A percentile compares a stretch with the other conserved stretches of the same genome.
phyloP scores from a whole-genome alignment of 1,140 invertebrate genomes.

The Samia ricini region DNA sequence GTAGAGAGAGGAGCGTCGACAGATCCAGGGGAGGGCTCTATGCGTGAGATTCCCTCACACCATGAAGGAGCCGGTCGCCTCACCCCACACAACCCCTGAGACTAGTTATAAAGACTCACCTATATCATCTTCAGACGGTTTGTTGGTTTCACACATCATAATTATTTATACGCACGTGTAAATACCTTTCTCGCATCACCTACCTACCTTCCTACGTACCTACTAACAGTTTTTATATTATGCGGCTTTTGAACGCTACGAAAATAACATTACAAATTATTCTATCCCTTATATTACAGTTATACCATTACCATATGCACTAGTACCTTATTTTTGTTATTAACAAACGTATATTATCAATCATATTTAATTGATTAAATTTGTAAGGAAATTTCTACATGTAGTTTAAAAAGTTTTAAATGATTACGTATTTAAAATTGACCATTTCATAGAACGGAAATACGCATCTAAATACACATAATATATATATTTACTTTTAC shows the following conservation, averaged over 20 bases:
- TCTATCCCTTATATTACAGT: background rate
- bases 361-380: no score
- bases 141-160: constrained; percentile 46
- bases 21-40: constrained; percentile 36
- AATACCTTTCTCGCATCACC: constrained; percentile 13
- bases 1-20: constrained; percentile 55
- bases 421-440: no score
- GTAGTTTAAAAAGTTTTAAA: no score
- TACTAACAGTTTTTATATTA: constrained; percentile 8
- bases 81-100: constrained; percentile 34
- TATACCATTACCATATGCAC: background rate
- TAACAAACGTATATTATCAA: background rate
- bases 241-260: background rate
- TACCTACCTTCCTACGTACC: constrained; percentile 12
- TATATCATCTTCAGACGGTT: constrained; percentile 63
- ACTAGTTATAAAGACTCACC: constrained; percentile 64
- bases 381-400: no score
- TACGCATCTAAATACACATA: no score
- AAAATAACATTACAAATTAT: background rate
- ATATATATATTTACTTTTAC: no score
- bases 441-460: no score
- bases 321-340: background rate
- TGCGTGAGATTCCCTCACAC: constrained; percentile 45
- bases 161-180: constrained; percentile 28
- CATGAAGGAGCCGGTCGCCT: constrained; percentile 50